Base-by-base conservation (phyloP, 2,113 vertebrate genomes). In the Uria aalge region DNA sequence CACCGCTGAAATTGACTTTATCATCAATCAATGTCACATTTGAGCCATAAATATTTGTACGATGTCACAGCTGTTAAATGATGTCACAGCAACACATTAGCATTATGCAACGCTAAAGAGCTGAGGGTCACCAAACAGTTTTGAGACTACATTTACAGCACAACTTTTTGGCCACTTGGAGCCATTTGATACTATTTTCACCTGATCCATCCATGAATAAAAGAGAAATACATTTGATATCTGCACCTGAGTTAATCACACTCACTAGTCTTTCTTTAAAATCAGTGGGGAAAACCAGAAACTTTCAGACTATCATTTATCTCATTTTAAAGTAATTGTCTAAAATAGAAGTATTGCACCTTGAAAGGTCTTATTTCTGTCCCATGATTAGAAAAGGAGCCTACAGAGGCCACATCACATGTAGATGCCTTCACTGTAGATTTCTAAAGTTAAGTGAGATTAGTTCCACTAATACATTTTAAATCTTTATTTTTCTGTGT, bases 21-120 rank as follows among this genome's bases (percentile, higher is more conserved):
- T 78, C 66, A 90, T 94, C 89, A 87, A 43, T 89, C 89, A 91
- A 29, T 94, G 78, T 64, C 77, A 73, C 8, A 69, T 79, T 73
- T 68, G 36, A 90, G 76, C 57, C 62, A 87, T 91, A 95, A 96
- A 95, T 94, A 94, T 86, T 92, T 75, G 56, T 79, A 66, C 38
- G 4, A 38, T 89, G 80, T 85, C 88, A 94, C 48, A 88, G 62
- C 27, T 88, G 43, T 66, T 72, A 80, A 92, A 56, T 88, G 62
- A 94, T 84, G 40, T 94, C 76, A 85, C 62, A 85, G 29, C 17
- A 87, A 87, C 48, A 78, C 23, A 40, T 68, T 68, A 84, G 12
- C 76, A 57, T 72, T 89, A 85, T 55, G n/a, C 66, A 91, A 68
- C 15, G 30, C 26, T 78, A 14, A 55, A 91, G 34, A 63, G 15